These are phyloP conservation scores for Octopus bimaculoides DNA, from an alignment of 1,140 invertebrate species.

Conservation along the genomic window DNA sequence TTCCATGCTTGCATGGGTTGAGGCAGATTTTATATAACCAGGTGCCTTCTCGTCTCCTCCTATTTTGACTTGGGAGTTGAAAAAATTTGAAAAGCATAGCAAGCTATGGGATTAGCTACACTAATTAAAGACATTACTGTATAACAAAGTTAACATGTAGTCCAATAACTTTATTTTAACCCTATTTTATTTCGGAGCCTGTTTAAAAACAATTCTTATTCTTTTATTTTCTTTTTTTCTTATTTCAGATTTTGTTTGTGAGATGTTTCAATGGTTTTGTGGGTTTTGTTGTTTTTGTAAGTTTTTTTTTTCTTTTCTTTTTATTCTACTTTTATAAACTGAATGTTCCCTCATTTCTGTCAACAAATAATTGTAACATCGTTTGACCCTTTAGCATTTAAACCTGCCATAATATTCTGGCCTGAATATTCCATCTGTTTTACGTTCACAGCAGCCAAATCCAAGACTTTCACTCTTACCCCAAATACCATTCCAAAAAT, in stretches of 20 bases:
- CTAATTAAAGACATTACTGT: too few relatives aligned
- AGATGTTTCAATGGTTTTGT: constrained; percentile 3
- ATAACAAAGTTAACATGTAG: too few relatives aligned
- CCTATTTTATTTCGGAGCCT: too few relatives aligned
- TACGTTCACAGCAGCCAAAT: neutral
- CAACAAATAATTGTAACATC: neutral
- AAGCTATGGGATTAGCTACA: too few relatives aligned
- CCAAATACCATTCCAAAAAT: too few relatives aligned
- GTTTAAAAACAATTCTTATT: neutral
- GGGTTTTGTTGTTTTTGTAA: neutral
- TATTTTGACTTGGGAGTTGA: too few relatives aligned
- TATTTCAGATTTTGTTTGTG: neutral
- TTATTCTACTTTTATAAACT: neutral
- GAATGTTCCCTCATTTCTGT: neutral
- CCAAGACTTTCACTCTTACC: neutral
- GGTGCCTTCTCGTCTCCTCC: too few relatives aligned
- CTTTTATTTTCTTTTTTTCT: neutral
- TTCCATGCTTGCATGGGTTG: too few relatives aligned
- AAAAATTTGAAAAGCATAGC: too few relatives aligned
- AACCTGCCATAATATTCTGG: neutral
- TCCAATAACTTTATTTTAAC: too few relatives aligned
- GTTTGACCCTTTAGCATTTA: neutral
- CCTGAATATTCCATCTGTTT: neutral
- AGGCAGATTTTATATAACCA: too few relatives aligned
- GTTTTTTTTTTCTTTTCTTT: neutral